Base-by-base conservation (phyloP, 2,888 invertebrate species). In the Xylota segnis region DNA sequence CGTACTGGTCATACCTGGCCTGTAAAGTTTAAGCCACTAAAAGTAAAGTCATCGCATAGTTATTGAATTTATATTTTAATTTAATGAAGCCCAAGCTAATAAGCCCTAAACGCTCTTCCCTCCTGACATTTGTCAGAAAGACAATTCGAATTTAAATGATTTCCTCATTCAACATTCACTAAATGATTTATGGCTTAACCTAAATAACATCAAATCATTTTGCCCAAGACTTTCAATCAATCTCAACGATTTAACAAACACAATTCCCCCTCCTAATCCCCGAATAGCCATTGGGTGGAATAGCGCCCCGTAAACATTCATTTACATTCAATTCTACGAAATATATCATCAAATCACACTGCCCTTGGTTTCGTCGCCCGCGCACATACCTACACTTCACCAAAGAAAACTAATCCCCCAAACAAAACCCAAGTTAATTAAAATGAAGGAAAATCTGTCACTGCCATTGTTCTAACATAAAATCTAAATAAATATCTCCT, bases 381-480 rank as follows among this genome's bases (percentile, higher is more conserved):
- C n/a, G 4, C 40, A n/a, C 9, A 3, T 9, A 9, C 34, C 7
- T 9, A 4, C 32, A 18, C 29, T 34, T 16, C 10, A 14, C 9
- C 2, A 9, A 45, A 37, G 32, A 61, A 59, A 84, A 72, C 45
- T 71, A 58, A 56, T 47, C 54, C 23, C 45, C 52, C 18, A 29
- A 70, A 47, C 47, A 71, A 76, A 77, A 77, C 47, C 76, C 66
- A 82, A 77, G 82, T 86, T 82, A 86, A 86, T 86, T 82, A 86
- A 86, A 86, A 86, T 68, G 50, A 77, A 77, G 66, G 72, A 72
- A 82, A 86, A 82, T 77, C 86, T 86, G 86, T 86, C 86, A 82
- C 72, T 86, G 72, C 66, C 86, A 86, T 82, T 86, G 84, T 86
- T 50, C 58, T 72, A 68, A 40, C 61, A 77, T 68, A 77, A 86